These are phyloP conservation scores for Pogonocichla stellata DNA, from an alignment of 2,113 vertebrate species.

Conservation along the genomic window DNA sequence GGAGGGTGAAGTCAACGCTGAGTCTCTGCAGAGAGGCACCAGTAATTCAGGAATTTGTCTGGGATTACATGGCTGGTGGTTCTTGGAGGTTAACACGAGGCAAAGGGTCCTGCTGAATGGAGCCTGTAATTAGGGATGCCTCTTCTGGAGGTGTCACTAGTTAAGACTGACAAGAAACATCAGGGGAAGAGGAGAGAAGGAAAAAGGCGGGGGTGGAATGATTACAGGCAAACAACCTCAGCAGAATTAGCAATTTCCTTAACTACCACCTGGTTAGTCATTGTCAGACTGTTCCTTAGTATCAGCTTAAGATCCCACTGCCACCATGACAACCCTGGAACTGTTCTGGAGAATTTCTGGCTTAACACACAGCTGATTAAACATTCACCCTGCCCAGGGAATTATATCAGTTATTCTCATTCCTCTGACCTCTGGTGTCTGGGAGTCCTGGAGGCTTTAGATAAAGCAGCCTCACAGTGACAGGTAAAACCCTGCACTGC, in stretches of 20 bases:
- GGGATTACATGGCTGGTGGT: background rate
- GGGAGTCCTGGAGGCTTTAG: background rate
- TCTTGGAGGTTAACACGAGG: background rate
- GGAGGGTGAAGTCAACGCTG: rapidly evolving
- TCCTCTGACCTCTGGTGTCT: background rate
- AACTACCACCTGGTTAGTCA: background rate
- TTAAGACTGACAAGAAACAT: background rate
- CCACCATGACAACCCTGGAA: constrained; percentile 39
- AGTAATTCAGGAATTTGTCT: background rate
- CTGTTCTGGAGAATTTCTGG: constrained; percentile 7
- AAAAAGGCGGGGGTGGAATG: background rate
- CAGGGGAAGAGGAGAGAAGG: background rate
- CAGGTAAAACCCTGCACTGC: background rate
- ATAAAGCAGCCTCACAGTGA: background rate
- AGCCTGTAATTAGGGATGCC: background rate
- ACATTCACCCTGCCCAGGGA: background rate
- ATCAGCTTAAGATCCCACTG: background rate
- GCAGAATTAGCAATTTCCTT: constrained; percentile 19
- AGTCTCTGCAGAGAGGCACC: background rate
- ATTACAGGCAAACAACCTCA: background rate
- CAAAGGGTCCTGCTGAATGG: background rate
- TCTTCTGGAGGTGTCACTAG: background rate
- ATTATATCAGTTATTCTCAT: background rate
- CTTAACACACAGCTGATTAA: constrained; percentile 29
- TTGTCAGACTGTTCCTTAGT: background rate